These are phyloP conservation scores for Melanotaenia pygmaea DNA, from an alignment of 2,797 vertebrate genomes.

Conservation along the genomic window DNA sequence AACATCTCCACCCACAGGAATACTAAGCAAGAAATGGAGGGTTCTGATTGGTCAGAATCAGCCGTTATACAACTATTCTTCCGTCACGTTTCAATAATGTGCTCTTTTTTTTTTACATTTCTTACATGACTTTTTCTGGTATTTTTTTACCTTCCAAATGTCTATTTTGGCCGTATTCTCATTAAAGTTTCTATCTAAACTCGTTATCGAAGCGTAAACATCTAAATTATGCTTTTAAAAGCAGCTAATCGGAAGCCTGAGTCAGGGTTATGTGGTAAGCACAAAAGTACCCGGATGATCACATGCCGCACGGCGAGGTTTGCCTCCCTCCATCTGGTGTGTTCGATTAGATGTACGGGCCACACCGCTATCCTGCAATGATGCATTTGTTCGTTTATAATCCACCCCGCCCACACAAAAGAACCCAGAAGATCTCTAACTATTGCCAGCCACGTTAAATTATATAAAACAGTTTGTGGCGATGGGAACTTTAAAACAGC, in stretches of 20 bases:
- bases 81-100: slow-evolving; percentile 69
- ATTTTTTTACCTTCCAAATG: rapidly evolving
- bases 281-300: slow-evolving; percentile 77
- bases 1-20: slow-evolving; percentile 39
- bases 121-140: rapidly evolving
- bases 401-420: slow-evolving; percentile 17
- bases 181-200: rapidly evolving
- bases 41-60: slow-evolving; percentile 57
- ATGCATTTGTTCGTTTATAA: background rate
- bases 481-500: background rate
- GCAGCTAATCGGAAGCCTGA: background rate
- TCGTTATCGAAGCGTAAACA: rapidly evolving
- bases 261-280: slow-evolving; percentile 15
- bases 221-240: rapidly evolving
- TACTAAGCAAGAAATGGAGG: background rate
- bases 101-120: slow-evolving; percentile 17
- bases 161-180: rapidly evolving
- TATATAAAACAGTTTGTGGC: slow-evolving; percentile 38
- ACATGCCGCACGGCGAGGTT: slow-evolving; percentile 61
- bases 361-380: background rate
- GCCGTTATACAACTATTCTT: slow-evolving; percentile 27
- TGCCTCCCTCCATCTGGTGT: background rate
- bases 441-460: slow-evolving; percentile 17
- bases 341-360: background rate
- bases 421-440: background rate